phyloP scores from a whole-genome alignment of 2,113 vertebrate species.

The Lates calcarifer region DNA sequence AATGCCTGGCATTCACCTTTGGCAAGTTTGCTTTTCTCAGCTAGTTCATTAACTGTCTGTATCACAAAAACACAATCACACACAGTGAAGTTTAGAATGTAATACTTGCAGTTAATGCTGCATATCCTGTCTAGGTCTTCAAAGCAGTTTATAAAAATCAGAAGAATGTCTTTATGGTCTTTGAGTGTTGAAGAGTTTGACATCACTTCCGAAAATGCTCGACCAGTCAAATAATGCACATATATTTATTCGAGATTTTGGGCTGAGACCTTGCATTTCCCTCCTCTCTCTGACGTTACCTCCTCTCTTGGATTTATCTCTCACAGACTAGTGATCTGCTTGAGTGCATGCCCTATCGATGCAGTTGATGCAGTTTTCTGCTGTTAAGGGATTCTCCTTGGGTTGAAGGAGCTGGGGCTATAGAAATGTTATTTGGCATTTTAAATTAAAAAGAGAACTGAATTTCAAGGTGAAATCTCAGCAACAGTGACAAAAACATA shows the following conservation, averaged over 20 bases:
- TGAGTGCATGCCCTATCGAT: neutral
- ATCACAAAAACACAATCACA: neutral
- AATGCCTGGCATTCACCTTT: slow-evolving; percentile 13
- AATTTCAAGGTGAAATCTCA: neutral
- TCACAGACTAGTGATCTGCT: neutral
- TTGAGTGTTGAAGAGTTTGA: slow-evolving; percentile 13
- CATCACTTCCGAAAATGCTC: neutral
- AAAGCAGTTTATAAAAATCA: neutral
- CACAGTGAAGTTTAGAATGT: neutral
- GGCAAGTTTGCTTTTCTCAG: neutral
- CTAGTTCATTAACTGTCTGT: neutral
- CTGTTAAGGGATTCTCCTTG: neutral
- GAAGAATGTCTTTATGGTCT: neutral
- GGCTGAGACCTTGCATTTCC: neutral
- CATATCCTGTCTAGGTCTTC: neutral
- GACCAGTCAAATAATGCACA: slow-evolving; percentile 19
- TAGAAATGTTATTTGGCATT: no score
- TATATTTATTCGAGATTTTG: slow-evolving; percentile 35
- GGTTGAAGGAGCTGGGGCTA: no score
- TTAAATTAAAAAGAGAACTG: neutral
- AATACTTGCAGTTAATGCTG: neutral
- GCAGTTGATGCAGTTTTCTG: neutral
- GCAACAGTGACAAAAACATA: neutral
- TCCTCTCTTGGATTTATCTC: neutral
- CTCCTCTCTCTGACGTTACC: neutral